These are phyloP conservation scores for Conus canariensis DNA, from an alignment of 2,888 invertebrate genomes.

Conservation along the genomic window DNA sequence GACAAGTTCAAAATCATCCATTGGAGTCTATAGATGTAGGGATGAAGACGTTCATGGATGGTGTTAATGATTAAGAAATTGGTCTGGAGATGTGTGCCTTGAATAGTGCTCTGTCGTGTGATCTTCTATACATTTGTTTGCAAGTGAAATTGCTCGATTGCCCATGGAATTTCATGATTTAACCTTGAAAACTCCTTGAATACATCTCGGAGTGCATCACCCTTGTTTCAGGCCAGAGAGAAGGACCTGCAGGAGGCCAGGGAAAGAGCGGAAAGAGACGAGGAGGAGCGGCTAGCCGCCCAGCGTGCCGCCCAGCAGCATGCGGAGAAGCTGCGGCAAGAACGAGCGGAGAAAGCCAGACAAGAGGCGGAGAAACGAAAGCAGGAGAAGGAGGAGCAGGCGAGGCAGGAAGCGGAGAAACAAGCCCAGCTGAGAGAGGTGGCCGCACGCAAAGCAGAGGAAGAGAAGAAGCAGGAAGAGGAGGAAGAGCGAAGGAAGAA, in stretches of 20 bases:
- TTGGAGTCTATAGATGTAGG: no score
- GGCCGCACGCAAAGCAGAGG: neutral
- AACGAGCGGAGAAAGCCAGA: conserved; percentile 25
- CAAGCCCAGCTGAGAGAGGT: neutral
- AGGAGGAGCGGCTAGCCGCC: neutral
- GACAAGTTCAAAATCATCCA: no score
- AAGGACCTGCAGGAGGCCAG: conserved; percentile 30
- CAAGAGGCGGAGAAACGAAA: conserved; percentile 30
- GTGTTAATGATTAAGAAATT: no score
- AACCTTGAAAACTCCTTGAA: no score
- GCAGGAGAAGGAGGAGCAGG: conserved; percentile 57
- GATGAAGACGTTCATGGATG: no score
- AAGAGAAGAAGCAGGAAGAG: conserved; percentile 1
- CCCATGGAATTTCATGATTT: no score
- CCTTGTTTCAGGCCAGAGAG: conserved; percentile 35
- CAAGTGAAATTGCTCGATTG: no score
- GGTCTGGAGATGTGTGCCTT: no score
- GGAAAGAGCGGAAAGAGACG: conserved; percentile 28
- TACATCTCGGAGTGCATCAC: no score
- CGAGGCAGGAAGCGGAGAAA: no score
- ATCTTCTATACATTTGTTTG: no score
- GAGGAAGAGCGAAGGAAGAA: conserved; percentile 25
- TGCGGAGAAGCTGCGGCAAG: conserved; percentile 48
- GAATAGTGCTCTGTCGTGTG: no score
- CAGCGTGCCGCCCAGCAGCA: conserved; percentile 47